Conservation (phyloP, 2,888 invertebrate genomes). For the Platycheirus rosarum region DNA sequence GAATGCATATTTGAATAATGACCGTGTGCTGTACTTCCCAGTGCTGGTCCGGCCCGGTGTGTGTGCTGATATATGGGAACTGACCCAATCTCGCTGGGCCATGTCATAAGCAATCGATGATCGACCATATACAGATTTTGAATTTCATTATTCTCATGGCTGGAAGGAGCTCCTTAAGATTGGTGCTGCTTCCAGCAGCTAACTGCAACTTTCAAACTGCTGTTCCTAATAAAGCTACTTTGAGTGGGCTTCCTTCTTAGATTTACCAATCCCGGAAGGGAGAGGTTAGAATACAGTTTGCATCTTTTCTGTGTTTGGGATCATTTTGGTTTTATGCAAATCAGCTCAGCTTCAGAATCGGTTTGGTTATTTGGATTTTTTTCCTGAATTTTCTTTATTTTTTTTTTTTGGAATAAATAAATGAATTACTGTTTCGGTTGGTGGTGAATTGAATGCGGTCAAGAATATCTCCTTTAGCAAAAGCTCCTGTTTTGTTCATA, state of each 20-base stretch:
- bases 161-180: conserved; percentile 44
- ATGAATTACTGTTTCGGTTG: conserved; percentile 59
- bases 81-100: conserved; percentile 73
- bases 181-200: too few relatives aligned
- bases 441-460: conserved; percentile 22
- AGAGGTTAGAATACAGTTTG: conserved; percentile 55
- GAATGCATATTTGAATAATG: conserved; percentile 72
- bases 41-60: conserved; percentile 4
- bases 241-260: conserved; percentile 65
- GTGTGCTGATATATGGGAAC: conserved; percentile 68
- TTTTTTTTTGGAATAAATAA: conserved; percentile 62
- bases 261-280: conserved; percentile 57
- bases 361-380: conserved; percentile 59
- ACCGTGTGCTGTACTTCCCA: conserved; percentile 54
- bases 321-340: conserved; percentile 67
- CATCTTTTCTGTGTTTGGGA: conserved; percentile 51
- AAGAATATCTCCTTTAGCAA: conserved; percentile 7
- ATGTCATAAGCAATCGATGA: conserved; percentile 74
- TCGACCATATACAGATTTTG: conserved; percentile 72
- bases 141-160: conserved; percentile 66
- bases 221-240: conserved; percentile 67
- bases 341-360: conserved; percentile 17
- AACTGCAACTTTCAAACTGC: neutral
- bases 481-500: neutral
- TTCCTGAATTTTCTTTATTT: neutral